Conservation (phyloP, 2,888 invertebrate genomes). For the Exocentrus adspersus region DNA sequence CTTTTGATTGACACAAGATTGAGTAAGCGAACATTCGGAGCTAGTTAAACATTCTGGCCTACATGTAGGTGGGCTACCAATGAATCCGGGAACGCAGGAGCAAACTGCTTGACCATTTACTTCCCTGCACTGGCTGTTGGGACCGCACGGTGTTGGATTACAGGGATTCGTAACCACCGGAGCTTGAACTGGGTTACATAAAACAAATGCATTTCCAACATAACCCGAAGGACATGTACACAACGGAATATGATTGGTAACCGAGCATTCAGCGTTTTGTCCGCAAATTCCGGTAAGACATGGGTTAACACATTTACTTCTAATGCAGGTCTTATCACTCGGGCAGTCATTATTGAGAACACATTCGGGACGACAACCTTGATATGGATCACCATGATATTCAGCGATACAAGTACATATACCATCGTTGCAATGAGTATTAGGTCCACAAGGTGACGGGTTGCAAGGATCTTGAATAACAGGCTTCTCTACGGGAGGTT, state of each 20-base stretch:
- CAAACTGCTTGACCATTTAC: slow-evolving; percentile 67
- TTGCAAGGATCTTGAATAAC: slow-evolving; percentile 63
- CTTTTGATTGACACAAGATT: slow-evolving; percentile 81
- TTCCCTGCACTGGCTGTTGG: slow-evolving; percentile 81
- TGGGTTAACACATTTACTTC: slow-evolving; percentile 65
- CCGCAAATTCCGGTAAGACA: slow-evolving; percentile 67
- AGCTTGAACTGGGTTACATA: slow-evolving; percentile 66
- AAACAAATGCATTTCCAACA: slow-evolving; percentile 60
- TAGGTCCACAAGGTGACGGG: slow-evolving; percentile 72
- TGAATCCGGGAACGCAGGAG: slow-evolving; percentile 61
- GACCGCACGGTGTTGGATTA: slow-evolving; percentile 69
- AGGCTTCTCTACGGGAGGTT: slow-evolving; percentile 56
- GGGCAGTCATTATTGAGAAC: slow-evolving; percentile 64
- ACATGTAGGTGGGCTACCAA: slow-evolving; percentile 74
- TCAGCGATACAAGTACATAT: slow-evolving; percentile 63
- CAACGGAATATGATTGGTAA: slow-evolving; percentile 62
- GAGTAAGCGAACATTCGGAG: slow-evolving; percentile 79
- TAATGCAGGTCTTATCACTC: slow-evolving; percentile 61
- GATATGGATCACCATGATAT: slow-evolving; percentile 63
- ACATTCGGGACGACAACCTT: slow-evolving; percentile 65
- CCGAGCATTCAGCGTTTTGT: slow-evolving; percentile 64
- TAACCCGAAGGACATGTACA: slow-evolving; percentile 55
- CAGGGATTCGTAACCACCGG: slow-evolving; percentile 60
- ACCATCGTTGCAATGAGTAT: slow-evolving; percentile 72
- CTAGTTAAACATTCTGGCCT: slow-evolving; percentile 85